Base-by-base conservation (phyloP, 1,140 invertebrate genomes). In the Pomacea maculata region DNA sequence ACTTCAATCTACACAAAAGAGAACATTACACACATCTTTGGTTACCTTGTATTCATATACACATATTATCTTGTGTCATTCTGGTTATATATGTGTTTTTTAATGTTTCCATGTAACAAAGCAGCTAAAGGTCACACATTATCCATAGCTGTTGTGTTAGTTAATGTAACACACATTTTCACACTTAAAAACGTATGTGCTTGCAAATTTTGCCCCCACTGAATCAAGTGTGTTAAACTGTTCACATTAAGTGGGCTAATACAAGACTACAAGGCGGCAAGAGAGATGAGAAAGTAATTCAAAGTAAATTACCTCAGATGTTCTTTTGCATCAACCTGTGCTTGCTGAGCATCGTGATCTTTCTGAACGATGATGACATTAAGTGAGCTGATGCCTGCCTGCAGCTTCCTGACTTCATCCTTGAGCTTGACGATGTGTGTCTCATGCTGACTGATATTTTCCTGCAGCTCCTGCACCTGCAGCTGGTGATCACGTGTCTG, bases 401-500 rank as follows among this genome's bases (percentile, higher is more conserved):
- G 84, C 15, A 89, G 83, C 25, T 84, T 84, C 34, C 70, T 77
- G 10, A 89, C 73, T 74, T 91, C 89, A 54, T 87, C 85, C 72
- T 91, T 86, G 71, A 91, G 76, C 73, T 88, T 89, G 57, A 82
- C 85, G 17, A 90, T 88, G 74, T 88, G 86, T 75, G 84, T 78
- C 77, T 91, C 89, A 70, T 87, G 74, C n/a, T 87, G 85, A n/a
- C 83, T 84, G 17, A 91, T 87, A 82, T 89, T 87, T 68, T 84
- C 85, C 76, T 90, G 85, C 52, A 90, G 84, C 79, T 92, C 91
- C 76, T 90, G 88, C 29, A 86, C 68, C 70, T 85, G 84, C 25
- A 89, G 84, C n/a, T 83, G 76, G 80, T 89, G 86, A 76, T 91
- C 88, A 76, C 83, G 86, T n/a, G 91, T 90, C 90, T 91, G 82